phyloP scores from a whole-genome alignment of 2,888 invertebrate species.

The Trichogramma evanescens region DNA sequence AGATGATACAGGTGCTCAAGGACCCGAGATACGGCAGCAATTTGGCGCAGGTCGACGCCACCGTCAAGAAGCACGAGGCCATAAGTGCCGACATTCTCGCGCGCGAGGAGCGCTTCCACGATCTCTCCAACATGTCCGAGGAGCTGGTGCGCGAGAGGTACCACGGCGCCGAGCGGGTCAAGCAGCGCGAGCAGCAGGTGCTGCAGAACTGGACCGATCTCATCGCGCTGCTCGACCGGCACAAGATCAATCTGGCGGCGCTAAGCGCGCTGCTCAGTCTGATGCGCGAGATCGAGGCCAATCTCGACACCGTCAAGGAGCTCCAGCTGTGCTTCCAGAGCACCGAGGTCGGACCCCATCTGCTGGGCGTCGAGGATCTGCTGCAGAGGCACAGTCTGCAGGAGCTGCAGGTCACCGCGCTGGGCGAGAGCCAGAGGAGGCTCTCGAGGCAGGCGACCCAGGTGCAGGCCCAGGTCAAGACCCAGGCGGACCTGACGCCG shows the following conservation, averaged over 20 bases:
- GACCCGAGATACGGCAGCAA: slow-evolving; percentile 88
- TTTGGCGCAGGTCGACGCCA: slow-evolving; percentile 90
- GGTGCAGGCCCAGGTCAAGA: slow-evolving; percentile 51
- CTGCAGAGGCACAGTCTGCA: slow-evolving; percentile 89
- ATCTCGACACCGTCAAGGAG: slow-evolving; percentile 74
- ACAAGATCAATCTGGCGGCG: slow-evolving; percentile 66
- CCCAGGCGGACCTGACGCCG: slow-evolving; percentile 51
- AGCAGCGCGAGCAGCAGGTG: slow-evolving; percentile 65
- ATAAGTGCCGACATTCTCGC: slow-evolving; percentile 95
- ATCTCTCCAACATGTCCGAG: slow-evolving; percentile 86
- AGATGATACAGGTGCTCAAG: slow-evolving; percentile 92
- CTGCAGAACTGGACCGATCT: slow-evolving; percentile 81
- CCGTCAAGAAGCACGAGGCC: slow-evolving; percentile 96
- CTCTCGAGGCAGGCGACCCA: slow-evolving; percentile 60
- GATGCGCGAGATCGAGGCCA: slow-evolving; percentile 85
- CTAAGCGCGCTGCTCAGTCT: slow-evolving; percentile 82
- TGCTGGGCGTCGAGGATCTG: slow-evolving; percentile 89
- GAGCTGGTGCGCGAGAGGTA: slow-evolving; percentile 88
- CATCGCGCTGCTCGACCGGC: slow-evolving; percentile 76
- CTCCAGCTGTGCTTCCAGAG: slow-evolving; percentile 73
- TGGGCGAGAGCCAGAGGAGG: slow-evolving; percentile 77
- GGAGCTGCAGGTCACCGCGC: slow-evolving; percentile 74
- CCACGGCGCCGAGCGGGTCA: slow-evolving; percentile 77
- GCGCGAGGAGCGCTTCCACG: slow-evolving; percentile 86
- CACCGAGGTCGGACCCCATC: slow-evolving; percentile 86